Conservation (phyloP, 2,888 invertebrate species). For the Peribatodes rhomboidaria region DNA sequence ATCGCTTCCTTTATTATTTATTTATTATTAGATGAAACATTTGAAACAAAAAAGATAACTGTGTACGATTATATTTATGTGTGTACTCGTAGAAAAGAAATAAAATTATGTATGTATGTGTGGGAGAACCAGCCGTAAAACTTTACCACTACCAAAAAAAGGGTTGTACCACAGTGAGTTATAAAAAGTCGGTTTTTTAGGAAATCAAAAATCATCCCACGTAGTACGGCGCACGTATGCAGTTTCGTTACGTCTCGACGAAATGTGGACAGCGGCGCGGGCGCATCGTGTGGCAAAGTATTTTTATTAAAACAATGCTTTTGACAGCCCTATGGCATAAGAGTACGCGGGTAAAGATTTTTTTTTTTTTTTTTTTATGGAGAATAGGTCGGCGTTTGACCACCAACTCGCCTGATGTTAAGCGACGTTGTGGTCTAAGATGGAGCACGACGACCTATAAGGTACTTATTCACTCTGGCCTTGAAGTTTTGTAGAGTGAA, state of each 20-base stretch:
- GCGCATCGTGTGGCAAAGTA: slow-evolving; percentile 67
- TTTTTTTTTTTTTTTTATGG: background rate
- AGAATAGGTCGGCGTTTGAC: background rate
- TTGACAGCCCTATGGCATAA: slow-evolving; percentile 50
- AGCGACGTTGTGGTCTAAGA: too few species aligned
- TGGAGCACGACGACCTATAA: too few species aligned
- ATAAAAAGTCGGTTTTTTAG: slow-evolving; percentile 38
- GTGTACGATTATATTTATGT: too few species aligned
- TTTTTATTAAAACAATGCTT: slow-evolving; percentile 72
- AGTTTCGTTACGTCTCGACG: slow-evolving; percentile 41
- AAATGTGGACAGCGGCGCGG: slow-evolving; percentile 57
- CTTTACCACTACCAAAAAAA: slow-evolving; percentile 20
- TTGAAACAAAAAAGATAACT: background rate
- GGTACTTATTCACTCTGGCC: too few species aligned
- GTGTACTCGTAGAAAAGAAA: too few species aligned
- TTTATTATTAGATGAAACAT: background rate
- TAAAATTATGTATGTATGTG: background rate
- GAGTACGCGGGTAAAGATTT: slow-evolving; percentile 43
- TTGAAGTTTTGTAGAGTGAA: too few species aligned
- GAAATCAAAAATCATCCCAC: slow-evolving; percentile 66
- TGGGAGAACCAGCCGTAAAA: background rate
- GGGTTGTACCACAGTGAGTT: slow-evolving; percentile 15
- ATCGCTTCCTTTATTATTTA: too few species aligned
- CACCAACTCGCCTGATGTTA: too few species aligned
- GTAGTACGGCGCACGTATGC: slow-evolving; percentile 50